Conservation (phyloP, 2,888 invertebrate species). For the Ophraella communa region DNA sequence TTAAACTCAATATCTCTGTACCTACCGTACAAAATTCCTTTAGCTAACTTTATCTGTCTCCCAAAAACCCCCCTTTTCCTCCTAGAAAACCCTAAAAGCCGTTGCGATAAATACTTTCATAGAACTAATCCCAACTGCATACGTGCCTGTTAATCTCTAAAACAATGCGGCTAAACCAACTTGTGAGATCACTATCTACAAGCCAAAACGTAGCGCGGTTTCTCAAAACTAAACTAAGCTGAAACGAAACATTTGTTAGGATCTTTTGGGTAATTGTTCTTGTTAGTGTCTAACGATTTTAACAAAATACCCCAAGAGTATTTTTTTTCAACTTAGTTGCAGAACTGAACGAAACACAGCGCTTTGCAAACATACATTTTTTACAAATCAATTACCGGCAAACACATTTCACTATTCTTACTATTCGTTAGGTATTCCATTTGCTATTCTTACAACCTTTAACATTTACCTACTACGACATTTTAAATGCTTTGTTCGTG, state of each 20-base stretch:
- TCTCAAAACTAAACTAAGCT: conserved; percentile 9
- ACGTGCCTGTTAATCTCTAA: conserved; percentile 37
- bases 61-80: background rate
- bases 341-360: no score
- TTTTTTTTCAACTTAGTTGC: no score
- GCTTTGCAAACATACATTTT: no score
- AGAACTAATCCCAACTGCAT: conserved; percentile 29
- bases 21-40: conserved; percentile 14
- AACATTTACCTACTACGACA: background rate
- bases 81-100: conserved; percentile 4
- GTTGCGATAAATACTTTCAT: conserved; percentile 26
- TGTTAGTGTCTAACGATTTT: background rate
- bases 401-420: no score
- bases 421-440: background rate
- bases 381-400: background rate
- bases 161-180: conserved; percentile 38
- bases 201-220: conserved; percentile 17
- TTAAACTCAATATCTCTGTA: background rate
- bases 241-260: background rate
- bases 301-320: background rate
- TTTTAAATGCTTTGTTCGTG: background rate
- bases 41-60: background rate
- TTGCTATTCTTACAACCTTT: background rate
- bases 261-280: background rate
- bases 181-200: conserved; percentile 36